Percentiles rank a stretch among this genome's conserved stretches.
Conservation (phyloP, 92 coral and sea anemone genomes). For the Siderastrea radians region DNA sequence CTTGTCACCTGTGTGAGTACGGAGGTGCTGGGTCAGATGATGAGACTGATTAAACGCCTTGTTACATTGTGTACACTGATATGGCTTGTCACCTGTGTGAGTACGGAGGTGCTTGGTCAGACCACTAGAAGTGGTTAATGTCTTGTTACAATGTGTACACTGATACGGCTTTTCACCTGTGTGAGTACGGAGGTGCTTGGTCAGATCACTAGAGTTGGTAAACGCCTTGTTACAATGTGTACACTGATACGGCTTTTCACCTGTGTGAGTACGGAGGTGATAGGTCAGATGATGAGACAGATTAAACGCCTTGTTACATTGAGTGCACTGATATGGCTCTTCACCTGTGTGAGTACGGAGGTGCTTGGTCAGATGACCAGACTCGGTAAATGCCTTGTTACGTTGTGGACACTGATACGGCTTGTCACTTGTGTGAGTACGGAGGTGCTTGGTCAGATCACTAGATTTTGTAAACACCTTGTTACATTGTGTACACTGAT, state of each 20-base stretch:
- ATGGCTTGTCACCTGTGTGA: slow-evolving; percentile 73
- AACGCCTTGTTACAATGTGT: no score
- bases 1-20: slow-evolving; percentile 62
- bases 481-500: no score
- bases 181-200: no score
- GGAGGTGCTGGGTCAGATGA: slow-evolving; percentile 54
- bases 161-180: no score
- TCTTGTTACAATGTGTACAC: no score
- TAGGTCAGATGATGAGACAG: neutral
- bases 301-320: slow-evolving; percentile 36
- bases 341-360: slow-evolving; percentile 64
- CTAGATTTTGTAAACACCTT: no score
- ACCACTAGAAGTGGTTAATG: neutral
- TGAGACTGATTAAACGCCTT: slow-evolving; percentile 37
- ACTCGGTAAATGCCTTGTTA: slow-evolving; percentile 38
- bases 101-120: slow-evolving; percentile 65
- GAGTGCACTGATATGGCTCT: slow-evolving; percentile 44
- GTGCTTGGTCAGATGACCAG: slow-evolving; percentile 46
- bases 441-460: slow-evolving; percentile 35
- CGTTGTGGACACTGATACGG: slow-evolving; percentile 66
- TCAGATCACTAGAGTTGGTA: no score
- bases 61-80: slow-evolving; percentile 69
- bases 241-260: no score
- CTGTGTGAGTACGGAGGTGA: no score
- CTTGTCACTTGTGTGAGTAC: slow-evolving; percentile 60